A percentile compares a stretch with the other conserved stretches of the same genome.
These are phyloP conservation scores for Gadus chalcogrammus DNA, from an alignment of 2,113 vertebrate genomes.

Conservation along the genomic window DNA sequence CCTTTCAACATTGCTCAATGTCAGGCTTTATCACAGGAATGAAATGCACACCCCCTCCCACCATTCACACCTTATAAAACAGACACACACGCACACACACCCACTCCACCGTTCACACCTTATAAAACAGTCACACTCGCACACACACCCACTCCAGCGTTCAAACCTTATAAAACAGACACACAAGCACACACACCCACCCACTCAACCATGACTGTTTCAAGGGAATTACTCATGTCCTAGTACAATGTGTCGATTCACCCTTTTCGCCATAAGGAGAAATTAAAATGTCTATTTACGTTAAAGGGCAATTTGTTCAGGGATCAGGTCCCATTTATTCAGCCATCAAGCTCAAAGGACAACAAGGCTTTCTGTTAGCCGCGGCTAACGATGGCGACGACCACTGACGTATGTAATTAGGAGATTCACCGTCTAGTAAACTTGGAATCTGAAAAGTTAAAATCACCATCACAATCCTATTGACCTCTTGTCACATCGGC, in stretches of 20 bases:
- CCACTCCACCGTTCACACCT: background rate
- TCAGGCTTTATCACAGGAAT: background rate
- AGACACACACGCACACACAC: background rate
- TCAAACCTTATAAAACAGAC: constrained; percentile 2
- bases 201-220: constrained; percentile 5
- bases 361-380: constrained; percentile 33
- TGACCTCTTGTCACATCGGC: constrained; percentile 30
- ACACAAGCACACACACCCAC: constrained; percentile 10
- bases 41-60: background rate
- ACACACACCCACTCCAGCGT: background rate
- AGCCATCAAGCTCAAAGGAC: constrained; percentile 37
- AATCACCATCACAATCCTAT: constrained; percentile 26
- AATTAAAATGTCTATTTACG: constrained; percentile 48
- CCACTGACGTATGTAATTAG: constrained; percentile 43
- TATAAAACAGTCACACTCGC: background rate
- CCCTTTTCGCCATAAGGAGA: constrained; percentile 28
- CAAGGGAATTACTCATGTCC: constrained; percentile 12
- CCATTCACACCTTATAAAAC: background rate
- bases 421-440: constrained; percentile 47
- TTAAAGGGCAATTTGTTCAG: constrained; percentile 49
- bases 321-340: constrained; percentile 46
- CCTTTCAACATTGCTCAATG: too few relatives aligned
- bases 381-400: constrained; percentile 17
- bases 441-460: constrained; percentile 34
- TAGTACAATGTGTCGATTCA: constrained; percentile 6